Conservation (phyloP, 2,888 invertebrate species). For the Cenopis cana region DNA sequence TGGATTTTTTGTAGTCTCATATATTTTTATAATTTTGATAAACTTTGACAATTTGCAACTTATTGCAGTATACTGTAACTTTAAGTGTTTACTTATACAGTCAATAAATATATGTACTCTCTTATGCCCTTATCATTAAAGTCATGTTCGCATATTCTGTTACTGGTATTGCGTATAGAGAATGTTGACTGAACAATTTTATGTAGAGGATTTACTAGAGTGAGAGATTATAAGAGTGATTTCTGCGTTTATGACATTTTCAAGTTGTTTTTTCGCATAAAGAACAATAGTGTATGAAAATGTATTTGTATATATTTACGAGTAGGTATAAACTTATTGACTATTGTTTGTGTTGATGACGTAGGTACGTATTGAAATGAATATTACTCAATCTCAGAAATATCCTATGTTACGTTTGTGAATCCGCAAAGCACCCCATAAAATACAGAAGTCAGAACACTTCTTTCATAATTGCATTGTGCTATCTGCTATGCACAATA, state of each 20-base stretch:
- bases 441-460: too few relatives aligned
- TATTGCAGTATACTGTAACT: background rate
- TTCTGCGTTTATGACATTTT: background rate
- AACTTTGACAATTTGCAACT: background rate
- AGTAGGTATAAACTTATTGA: constrained; percentile 1
- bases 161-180: too few relatives aligned
- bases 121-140: too few relatives aligned
- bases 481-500: background rate
- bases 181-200: too few relatives aligned
- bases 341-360: background rate
- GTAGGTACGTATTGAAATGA: too few relatives aligned
- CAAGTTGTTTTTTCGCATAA: background rate
- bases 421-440: background rate
- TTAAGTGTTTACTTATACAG: background rate
- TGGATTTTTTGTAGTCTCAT: too few relatives aligned
- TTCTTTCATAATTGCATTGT: background rate
- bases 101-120: too few relatives aligned
- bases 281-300: background rate
- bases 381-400: background rate
- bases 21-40: too few relatives aligned
- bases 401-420: background rate
- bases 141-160: too few relatives aligned
- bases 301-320: background rate
- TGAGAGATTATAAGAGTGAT: background rate
- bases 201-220: too few relatives aligned